A percentile compares a stretch with the other conserved stretches of the same genome.
These are phyloP conservation scores for Morpho deidamia DNA, from an alignment of 2,888 invertebrate species.

Conservation along the genomic window DNA sequence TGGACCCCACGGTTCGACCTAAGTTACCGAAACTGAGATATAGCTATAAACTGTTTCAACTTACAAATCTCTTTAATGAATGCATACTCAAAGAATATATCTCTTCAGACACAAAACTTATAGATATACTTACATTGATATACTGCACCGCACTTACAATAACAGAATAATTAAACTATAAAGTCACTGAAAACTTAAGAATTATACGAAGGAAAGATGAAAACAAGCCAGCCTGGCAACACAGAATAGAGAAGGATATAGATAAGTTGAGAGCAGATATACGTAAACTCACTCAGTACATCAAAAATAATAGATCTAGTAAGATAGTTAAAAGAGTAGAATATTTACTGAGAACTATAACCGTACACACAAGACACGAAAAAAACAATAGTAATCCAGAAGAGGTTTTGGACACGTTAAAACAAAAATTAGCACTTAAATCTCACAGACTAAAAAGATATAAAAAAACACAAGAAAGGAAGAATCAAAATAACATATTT, in stretches of 20 bases:
- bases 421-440: background rate
- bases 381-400: background rate
- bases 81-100: too few species aligned
- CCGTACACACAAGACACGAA: background rate
- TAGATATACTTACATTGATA: conserved; percentile 16
- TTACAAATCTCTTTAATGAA: background rate
- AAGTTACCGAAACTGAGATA: conserved; percentile 10
- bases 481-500: background rate
- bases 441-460: background rate
- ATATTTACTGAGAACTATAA: background rate
- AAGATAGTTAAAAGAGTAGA: too few species aligned
- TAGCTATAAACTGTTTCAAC: background rate
- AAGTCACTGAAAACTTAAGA: background rate
- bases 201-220: background rate
- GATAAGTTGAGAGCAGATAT: too few species aligned
- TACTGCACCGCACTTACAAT: conserved; percentile 20
- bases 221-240: too few species aligned
- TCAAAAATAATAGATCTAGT: too few species aligned
- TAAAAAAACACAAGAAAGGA: background rate
- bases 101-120: background rate
- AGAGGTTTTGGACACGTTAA: background rate
- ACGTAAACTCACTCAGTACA: too few species aligned
- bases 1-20: background rate
- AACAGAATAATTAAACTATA: conserved; percentile 13
- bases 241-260: too few species aligned